Conservation (phyloP, 2,113 vertebrate species). For the Callipepla californica region DNA sequence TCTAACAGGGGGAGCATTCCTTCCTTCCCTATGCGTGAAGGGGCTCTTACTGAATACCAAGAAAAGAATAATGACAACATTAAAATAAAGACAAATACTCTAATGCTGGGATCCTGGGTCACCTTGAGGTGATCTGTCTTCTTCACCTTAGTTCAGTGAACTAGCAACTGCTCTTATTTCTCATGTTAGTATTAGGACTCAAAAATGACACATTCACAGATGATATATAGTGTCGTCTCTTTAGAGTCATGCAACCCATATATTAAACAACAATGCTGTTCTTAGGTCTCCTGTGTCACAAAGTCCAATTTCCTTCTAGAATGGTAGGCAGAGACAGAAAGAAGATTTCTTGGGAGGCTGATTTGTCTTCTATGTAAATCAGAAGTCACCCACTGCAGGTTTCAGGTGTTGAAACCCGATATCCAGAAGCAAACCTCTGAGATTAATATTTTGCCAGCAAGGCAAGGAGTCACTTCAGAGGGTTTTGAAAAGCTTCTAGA, state of each 20-base stretch:
- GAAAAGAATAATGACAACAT: constrained; percentile 61
- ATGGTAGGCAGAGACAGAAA: neutral
- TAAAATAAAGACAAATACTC: constrained; percentile 64
- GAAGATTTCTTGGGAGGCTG: neutral
- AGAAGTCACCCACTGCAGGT: neutral
- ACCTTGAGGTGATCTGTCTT: constrained; percentile 7
- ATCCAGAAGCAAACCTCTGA: neutral
- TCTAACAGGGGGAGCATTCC: neutral
- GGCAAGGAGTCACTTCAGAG: neutral
- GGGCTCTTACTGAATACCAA: neutral
- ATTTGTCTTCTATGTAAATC: neutral
- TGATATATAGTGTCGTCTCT: neutral
- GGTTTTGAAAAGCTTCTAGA: neutral
- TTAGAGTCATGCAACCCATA: neutral
- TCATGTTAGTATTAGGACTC: neutral
- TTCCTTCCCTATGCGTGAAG: constrained; percentile 45
- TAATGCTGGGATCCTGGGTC: constrained; percentile 16
- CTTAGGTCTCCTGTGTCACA: neutral
- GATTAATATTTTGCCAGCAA: neutral
- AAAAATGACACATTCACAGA: neutral
- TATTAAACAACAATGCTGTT: neutral
- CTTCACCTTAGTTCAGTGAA: neutral
- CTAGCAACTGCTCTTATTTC: neutral
- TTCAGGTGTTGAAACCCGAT: neutral
- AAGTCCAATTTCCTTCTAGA: neutral